Evolutionary conservation across 2,888 invertebrate genomes (phyloP).

Genomic region (Andrena minutula): DNA sequence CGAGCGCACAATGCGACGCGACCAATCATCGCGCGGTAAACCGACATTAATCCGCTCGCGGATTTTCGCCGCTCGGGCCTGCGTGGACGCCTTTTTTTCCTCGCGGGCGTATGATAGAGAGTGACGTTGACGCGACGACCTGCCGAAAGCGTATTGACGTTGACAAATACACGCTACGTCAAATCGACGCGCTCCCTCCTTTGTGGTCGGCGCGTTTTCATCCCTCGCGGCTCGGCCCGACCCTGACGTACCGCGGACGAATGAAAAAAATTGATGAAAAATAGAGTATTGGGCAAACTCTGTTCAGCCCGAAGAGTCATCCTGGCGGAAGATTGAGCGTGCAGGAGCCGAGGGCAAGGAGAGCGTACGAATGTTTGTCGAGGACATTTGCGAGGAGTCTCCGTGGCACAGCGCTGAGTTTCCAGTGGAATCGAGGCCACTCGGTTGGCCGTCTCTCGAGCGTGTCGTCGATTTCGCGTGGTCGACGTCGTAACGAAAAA

Average conservation of each 20-base stretch:
- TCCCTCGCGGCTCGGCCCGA: background rate
- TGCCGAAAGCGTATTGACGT: conserved; percentile 71
- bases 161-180: conserved; percentile 69
- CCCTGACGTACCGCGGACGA: background rate
- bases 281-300: background rate
- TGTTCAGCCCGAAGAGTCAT: background rate
- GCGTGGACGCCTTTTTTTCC: conserved; percentile 45
- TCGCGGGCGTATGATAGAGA: conserved; percentile 68
- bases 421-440: conserved; percentile 3
- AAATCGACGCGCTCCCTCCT: conserved; percentile 45
- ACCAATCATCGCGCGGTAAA: conserved; percentile 74
- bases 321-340: background rate
- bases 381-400: background rate
- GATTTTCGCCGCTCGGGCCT: conserved; percentile 66
- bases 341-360: no score
- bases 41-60: conserved; percentile 76
- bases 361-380: no score
- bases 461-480: background rate
- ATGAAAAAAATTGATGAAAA: conserved; percentile 2
- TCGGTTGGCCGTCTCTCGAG: background rate
- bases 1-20: conserved; percentile 56
- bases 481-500: conserved; percentile 24
- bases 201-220: conserved; percentile 6
- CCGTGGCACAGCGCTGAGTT: background rate
- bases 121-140: conserved; percentile 76